These are phyloP conservation scores for Lithophane leautieri DNA, from an alignment of 2,888 invertebrate species.

Conservation along the genomic window DNA sequence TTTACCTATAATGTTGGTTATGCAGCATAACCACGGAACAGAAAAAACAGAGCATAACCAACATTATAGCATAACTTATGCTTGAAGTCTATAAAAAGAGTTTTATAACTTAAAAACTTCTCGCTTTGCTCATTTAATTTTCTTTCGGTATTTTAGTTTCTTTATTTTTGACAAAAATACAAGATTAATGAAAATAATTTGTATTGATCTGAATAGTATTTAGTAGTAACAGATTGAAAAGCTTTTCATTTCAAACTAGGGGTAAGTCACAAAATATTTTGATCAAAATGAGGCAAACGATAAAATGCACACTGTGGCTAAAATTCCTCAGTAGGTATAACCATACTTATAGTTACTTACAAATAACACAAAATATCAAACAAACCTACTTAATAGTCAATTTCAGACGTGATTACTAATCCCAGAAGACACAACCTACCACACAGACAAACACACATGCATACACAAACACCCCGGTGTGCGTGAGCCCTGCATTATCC, in stretches of 20 bases:
- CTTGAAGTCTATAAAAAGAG: too few relatives aligned
- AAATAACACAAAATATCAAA: not conserved
- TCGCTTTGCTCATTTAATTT: not conserved
- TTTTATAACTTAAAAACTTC: too few relatives aligned
- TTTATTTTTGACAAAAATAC: not conserved
- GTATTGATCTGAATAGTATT: not conserved
- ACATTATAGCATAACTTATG: too few relatives aligned
- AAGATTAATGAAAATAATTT: not conserved
- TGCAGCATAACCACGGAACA: too few relatives aligned
- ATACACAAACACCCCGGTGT: conserved; percentile 37
- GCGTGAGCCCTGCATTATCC: conserved; percentile 66
- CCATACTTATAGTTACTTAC: not conserved
- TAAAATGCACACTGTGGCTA: not conserved
- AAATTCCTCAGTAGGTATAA: not conserved
- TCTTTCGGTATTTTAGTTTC: not conserved
- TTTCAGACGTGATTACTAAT: conserved; percentile 17
- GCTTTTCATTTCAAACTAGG: not conserved
- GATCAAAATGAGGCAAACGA: not conserved
- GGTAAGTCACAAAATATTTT: not conserved
- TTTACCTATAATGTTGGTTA: too few relatives aligned
- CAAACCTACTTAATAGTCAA: conserved; percentile 19
- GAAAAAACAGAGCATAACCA: too few relatives aligned
- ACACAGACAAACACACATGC: conserved; percentile 9
- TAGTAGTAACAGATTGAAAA: not conserved
- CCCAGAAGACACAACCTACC: conserved; percentile 31